phyloP scores from a whole-genome alignment of 2,888 invertebrate species.

The Megalurothrips usitatus region DNA sequence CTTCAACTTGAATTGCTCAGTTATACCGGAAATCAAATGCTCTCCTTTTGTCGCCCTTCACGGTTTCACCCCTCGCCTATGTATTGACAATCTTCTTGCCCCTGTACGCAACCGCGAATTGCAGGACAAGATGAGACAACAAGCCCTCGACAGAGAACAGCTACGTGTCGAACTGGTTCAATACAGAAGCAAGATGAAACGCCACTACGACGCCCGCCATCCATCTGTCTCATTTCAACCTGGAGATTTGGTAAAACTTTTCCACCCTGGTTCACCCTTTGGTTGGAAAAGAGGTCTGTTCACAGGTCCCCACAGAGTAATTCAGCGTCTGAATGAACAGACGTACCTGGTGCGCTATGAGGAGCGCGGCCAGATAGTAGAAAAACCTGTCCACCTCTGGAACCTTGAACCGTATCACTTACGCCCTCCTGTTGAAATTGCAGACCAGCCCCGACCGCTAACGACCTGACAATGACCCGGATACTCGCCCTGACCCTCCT shows the following conservation, averaged over 20 bases:
- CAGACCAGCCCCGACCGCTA: too few species aligned
- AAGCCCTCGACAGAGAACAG: background rate
- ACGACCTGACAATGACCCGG: too few species aligned
- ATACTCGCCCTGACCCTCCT: too few species aligned
- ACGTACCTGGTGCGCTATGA: background rate
- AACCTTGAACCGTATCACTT: background rate
- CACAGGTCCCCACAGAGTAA: background rate
- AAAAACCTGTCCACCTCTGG: background rate
- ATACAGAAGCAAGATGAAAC: background rate
- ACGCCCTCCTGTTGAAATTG: background rate
- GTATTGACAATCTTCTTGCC: background rate
- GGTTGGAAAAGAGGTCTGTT: background rate
- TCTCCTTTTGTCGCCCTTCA: background rate
- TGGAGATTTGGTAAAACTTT: background rate
- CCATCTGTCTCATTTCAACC: background rate
- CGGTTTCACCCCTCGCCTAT: background rate
- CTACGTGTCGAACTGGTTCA: background rate
- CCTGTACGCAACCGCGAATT: background rate
- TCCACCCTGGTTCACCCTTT: background rate
- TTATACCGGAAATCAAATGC: background rate
- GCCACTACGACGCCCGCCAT: background rate
- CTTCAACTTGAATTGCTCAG: background rate
- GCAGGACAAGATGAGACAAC: background rate
- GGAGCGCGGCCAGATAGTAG: background rate
- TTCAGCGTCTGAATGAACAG: background rate